Base-by-base conservation (phyloP, 1,140 invertebrate genomes). In the Drosophila rhopaloa region DNA sequence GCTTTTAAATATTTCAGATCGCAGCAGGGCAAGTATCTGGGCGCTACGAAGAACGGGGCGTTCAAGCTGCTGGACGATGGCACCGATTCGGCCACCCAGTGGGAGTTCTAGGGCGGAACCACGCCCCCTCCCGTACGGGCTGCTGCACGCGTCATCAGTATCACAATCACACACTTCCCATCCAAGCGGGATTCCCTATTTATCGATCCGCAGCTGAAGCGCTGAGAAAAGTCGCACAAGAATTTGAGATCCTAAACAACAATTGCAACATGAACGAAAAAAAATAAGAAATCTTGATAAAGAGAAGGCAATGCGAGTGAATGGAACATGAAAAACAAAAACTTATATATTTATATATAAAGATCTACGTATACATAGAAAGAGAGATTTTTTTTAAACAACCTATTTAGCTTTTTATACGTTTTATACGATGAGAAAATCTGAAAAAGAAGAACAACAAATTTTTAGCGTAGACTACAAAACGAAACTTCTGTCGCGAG, bases 31-130 rank as follows among this genome's bases (percentile, higher is more conserved):
- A 95, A 95, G 88, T 99, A 98, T 93, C 93, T 99, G 62, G 95
- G 96, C 62, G 97, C 98, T 58, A 97, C 97, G 86, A 99, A 99
- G 94, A 99, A 99, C 93, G 98, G 98, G 50, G 95, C 96, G 61
- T 96, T 99, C 93, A 96, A 96, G 90, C 95, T 98, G 40, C 96
- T 96, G 29, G 96, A 96, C 58, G 94, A 95, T 58, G 96, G 97
- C 89, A 94, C 95, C 81, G 95, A 96, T 61, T 94, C 94, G 60
- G 97, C 97, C 79, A 98, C 97, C 65, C 97, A 97, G 92, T 98
- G 97, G 97, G 97, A 98, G 94, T 98, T 98, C 93, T 98, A 97
- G 95, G 56, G 50, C 27, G 53, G 10, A 2, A 53, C 5, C 11
- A 16, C 8, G 7, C 14, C 9, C 16, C 5, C 13, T 2, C 11